Percentiles rank a stretch among this genome's conserved stretches.
These are phyloP conservation scores for Acanthosoma haemorrhoidale DNA, from an alignment of 2,888 invertebrate genomes.

Conservation along the genomic window DNA sequence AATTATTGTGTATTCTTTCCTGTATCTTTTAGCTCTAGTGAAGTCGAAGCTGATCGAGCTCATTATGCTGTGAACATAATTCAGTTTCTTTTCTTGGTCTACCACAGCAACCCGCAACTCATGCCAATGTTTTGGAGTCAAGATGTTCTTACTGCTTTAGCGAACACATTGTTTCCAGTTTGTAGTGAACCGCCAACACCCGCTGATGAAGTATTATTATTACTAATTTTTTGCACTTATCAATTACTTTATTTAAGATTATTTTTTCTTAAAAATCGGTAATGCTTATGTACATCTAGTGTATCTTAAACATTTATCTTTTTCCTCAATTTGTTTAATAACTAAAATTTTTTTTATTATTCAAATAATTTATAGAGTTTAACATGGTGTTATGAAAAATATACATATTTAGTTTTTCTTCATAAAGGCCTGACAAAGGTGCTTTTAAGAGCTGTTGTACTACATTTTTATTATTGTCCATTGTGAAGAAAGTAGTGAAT, in stretches of 20 bases:
- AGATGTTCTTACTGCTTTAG: constrained; percentile 81
- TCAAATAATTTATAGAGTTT: no score
- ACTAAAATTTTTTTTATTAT: no score
- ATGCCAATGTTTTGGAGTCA: constrained; percentile 85
- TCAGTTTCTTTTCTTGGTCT: constrained; percentile 86
- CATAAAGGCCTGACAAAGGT: no score
- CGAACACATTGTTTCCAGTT: constrained; percentile 79
- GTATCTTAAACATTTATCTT: no score
- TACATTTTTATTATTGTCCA: no score
- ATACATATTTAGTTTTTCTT: no score
- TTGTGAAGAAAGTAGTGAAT: no score
- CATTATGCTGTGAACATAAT: constrained; percentile 69
- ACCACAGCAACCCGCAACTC: constrained; percentile 91
- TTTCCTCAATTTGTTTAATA: no score
- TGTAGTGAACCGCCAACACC: constrained; percentile 78
- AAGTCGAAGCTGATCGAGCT: constrained; percentile 64
- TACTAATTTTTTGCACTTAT: background rate
- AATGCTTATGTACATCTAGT: no score
- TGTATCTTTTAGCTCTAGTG: constrained; percentile 46
- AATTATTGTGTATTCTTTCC: constrained; percentile 43
- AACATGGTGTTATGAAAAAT: no score
- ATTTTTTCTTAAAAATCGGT: no score
- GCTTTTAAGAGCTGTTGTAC: no score
- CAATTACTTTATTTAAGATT: background rate
- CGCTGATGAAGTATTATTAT: constrained; percentile 55